Base-by-base conservation (phyloP, 2,113 vertebrate species). In the Sceloporus tristichus region DNA sequence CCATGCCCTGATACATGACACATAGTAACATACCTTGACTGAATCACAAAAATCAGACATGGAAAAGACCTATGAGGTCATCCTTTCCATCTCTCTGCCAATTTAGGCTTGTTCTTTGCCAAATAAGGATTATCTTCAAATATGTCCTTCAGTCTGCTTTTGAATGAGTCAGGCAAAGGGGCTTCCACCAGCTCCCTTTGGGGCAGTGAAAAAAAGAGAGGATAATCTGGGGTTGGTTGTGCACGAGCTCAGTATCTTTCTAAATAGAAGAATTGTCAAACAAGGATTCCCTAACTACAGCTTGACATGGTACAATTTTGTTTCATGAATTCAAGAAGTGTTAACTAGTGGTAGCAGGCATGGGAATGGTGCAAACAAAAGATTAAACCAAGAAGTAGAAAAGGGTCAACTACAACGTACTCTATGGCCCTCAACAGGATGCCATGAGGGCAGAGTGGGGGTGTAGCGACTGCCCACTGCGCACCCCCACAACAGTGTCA, bases 1-100 rank as follows among this genome's bases (percentile, higher is more conserved):
- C 92, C 92, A 95, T 95, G 89, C 90, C 89, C 86, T 23, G 78
- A 91, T 93, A 93, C 91, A 94, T 79, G 91, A 91, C 40, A 79
- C 85, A 89, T 88, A 90, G 90, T 86, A 94, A 89, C 87, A 88
- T 94, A 96, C 94, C 94, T 95, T 94, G 82, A 91, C 94, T 94
- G 92, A 95, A 93, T 94, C 91, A 94, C 87, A 94, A 92, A 89
- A 90, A 87, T 84, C 88, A 96, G 93, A 92, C 91, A 94, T 90
- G 91, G 93, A 94, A 95, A 95, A 95, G 94, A 94, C 94, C 93
- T 92, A 95, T 95, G 93, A 94, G 90, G 92, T 95, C 93, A 95
- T 95, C 94, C 94, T 96, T 95, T 96, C 93, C 92, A 91, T 83
- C 88, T 94, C 91, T 77, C 87, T 93, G 95, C 95, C 95, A 95